Evolutionary conservation across 2,113 vertebrate genomes (phyloP).

Genomic region (Willisornis vidua): DNA sequence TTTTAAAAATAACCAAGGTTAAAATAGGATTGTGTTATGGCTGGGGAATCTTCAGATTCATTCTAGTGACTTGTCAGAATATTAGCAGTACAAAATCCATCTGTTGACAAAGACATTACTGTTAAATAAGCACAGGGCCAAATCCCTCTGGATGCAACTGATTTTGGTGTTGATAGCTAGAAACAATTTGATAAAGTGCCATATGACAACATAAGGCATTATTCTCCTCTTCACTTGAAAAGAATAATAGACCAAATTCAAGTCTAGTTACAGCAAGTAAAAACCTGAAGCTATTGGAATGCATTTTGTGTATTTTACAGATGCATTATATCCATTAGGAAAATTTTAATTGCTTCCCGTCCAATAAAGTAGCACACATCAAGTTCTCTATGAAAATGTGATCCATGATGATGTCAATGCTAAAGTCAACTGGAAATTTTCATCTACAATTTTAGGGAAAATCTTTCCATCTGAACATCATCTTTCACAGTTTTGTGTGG

Average conservation of each 20-base stretch:
- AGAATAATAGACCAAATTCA: background rate
- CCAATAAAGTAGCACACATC: background rate
- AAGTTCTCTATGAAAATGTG: background rate
- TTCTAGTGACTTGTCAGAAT: constrained; percentile 30
- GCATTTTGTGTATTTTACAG: background rate
- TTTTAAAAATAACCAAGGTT: constrained; percentile 59
- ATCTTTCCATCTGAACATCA: background rate
- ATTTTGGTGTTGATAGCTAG: background rate
- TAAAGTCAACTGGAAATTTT: background rate
- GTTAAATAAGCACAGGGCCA: background rate
- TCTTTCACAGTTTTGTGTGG: background rate
- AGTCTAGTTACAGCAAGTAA: background rate
- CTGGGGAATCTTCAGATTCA: constrained; percentile 36
- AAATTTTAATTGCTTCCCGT: background rate
- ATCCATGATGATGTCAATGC: background rate
- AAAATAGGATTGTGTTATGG: constrained; percentile 60
- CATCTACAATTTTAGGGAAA: background rate
- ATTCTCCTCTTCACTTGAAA: background rate
- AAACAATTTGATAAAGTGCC: background rate
- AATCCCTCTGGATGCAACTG: background rate
- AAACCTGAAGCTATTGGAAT: background rate
- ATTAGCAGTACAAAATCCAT: constrained; percentile 4
- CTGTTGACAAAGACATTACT: constrained; percentile 21
- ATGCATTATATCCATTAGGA: background rate
- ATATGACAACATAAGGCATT: background rate